Evolutionary conservation across 2,113 vertebrate species (phyloP).

Genomic region (Noturus placidus): DNA sequence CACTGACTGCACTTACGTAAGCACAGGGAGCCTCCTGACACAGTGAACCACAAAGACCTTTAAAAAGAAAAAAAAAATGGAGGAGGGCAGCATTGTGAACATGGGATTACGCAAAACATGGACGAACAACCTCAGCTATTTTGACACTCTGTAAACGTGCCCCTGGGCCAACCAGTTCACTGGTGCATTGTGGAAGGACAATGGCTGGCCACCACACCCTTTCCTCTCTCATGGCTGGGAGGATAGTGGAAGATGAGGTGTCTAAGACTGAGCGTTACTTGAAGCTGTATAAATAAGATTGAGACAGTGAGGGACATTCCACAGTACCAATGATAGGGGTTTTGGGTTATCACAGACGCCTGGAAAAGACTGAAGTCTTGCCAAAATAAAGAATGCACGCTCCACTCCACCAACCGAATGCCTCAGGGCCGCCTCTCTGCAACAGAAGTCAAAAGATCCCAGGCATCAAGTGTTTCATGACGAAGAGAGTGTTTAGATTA

Average conservation of each 20-base stretch:
- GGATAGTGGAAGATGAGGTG: slow-evolving; percentile 9
- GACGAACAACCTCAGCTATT: slow-evolving; percentile 3
- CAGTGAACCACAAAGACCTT: slow-evolving; percentile 33
- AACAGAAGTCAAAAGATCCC: slow-evolving; percentile 4
- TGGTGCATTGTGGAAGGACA: slow-evolving; percentile 36
- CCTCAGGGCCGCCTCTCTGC: background rate
- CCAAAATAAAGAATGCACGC: slow-evolving; percentile 45
- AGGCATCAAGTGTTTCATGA: background rate
- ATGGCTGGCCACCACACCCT: slow-evolving; percentile 43
- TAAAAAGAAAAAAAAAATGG: background rate
- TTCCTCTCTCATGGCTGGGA: slow-evolving; percentile 39
- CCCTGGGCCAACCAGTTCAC: slow-evolving; percentile 18
- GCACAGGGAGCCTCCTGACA: slow-evolving; percentile 42
- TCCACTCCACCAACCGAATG: background rate
- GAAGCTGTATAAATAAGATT: slow-evolving; percentile 59
- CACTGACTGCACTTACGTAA: slow-evolving; percentile 16
- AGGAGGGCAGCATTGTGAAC: slow-evolving; percentile 18
- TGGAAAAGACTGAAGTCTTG: background rate
- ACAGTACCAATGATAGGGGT: background rate
- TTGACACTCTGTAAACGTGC: slow-evolving; percentile 24
- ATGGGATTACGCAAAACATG: slow-evolving; percentile 24
- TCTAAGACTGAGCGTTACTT: slow-evolving; percentile 18
- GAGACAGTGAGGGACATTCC: slow-evolving; percentile 34
- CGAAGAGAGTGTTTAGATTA: slow-evolving; percentile 10
- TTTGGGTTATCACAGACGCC: slow-evolving; percentile 44